A percentile compares a stretch with the other conserved stretches of the same genome.
Evolutionary conservation across 2,888 invertebrate genomes (phyloP).

Genomic region (Cristatella mucedo): DNA sequence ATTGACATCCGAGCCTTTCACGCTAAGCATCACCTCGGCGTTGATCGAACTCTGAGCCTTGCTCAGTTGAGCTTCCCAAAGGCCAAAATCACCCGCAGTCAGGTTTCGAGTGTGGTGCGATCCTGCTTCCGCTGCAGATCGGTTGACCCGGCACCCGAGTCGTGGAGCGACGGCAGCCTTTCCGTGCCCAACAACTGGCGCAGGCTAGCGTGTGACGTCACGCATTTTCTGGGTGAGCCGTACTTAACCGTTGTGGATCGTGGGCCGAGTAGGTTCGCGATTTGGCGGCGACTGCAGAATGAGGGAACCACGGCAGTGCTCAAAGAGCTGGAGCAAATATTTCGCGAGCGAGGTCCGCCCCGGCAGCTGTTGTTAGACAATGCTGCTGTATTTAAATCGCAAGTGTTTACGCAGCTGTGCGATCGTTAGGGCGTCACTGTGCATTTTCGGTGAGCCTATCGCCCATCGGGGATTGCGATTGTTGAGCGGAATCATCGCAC

Average conservation of each 20-base stretch:
- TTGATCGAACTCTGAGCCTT: background rate
- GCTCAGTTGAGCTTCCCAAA: background rate
- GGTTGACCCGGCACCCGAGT: background rate
- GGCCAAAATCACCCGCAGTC: background rate
- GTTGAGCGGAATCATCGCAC: constrained; percentile 11
- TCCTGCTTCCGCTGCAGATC: background rate
- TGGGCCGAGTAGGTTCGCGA: constrained; percentile 4
- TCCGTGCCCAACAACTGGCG: background rate
- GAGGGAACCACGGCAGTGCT: too few species aligned
- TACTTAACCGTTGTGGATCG: constrained; percentile 5
- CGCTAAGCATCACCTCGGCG: background rate
- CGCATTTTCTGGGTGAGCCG: background rate
- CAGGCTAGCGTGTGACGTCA: constrained; percentile 4
- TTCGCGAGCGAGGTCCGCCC: constrained; percentile 10
- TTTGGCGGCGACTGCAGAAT: too few species aligned
- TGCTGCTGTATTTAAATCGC: background rate
- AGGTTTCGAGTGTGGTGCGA: background rate
- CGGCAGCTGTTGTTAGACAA: constrained; percentile 10
- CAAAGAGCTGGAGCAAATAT: too few species aligned
- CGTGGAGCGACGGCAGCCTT: constrained; percentile 1
- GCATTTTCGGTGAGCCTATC: constrained; percentile 8
- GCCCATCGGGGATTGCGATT: constrained; percentile 11
- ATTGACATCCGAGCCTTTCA: background rate
- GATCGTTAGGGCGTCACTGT: constrained; percentile 8
- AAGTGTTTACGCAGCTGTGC: background rate